These are phyloP conservation scores for Ornithoptera priamus DNA, from an alignment of 2,888 invertebrate species.

Conservation along the genomic window DNA sequence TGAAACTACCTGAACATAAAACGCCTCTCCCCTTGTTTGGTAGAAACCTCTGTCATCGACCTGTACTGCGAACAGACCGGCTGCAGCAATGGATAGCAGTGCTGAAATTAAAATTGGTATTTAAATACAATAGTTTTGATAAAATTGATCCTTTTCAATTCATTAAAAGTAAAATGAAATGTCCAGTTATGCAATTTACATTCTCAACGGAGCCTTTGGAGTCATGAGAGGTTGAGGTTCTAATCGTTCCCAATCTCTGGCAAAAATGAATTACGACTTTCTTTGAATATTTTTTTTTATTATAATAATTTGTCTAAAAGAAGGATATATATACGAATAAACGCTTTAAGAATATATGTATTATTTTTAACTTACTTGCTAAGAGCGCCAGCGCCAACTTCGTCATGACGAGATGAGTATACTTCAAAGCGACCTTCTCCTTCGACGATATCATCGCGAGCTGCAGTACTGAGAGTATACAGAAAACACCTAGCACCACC, in stretches of 20 bases:
- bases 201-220: no score
- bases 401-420: constrained; percentile 86
- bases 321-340: neutral
- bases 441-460: constrained; percentile 93
- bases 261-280: no score
- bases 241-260: no score
- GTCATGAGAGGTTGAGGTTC: no score
- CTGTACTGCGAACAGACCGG: constrained; percentile 90
- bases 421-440: constrained; percentile 88
- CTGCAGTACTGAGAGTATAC: constrained; percentile 89
- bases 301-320: neutral
- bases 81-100: constrained; percentile 88
- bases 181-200: no score
- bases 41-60: constrained; percentile 90
- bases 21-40: constrained; percentile 89
- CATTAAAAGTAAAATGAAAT: no score
- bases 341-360: neutral
- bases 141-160: no score
- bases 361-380: constrained; percentile 82
- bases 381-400: constrained; percentile 89
- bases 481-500: constrained; percentile 86
- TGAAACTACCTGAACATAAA: constrained; percentile 88
- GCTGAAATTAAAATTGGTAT: constrained; percentile 76
- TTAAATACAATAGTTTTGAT: neutral
- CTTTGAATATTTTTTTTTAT: no score